Conservation (phyloP, 2,797 vertebrate genomes). For the Onychomys torridus region DNA sequence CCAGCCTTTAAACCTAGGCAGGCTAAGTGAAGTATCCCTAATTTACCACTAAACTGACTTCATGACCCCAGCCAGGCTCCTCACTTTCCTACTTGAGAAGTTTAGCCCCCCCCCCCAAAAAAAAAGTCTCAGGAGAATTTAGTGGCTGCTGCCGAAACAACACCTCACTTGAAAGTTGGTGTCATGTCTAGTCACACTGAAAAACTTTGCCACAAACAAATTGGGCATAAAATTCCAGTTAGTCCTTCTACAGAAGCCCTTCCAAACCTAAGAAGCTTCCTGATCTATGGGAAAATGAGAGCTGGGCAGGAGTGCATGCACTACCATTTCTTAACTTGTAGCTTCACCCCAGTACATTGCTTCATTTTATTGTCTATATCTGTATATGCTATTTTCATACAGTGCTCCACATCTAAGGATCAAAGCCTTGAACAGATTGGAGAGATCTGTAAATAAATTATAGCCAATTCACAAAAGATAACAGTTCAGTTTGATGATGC, state of each 20-base stretch:
- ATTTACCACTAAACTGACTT: background rate
- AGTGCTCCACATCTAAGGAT: background rate
- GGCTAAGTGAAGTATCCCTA: background rate
- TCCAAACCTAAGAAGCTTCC: background rate
- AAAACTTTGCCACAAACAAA: background rate
- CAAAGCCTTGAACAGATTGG: background rate
- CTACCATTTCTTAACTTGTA: background rate
- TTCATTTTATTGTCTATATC: background rate
- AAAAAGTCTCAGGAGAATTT: background rate
- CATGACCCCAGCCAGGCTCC: background rate
- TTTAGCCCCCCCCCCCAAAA: too few species aligned
- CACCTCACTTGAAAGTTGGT: background rate
- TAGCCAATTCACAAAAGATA: background rate
- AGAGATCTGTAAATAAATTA: slow-evolving; percentile 6
- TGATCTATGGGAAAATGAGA: background rate
- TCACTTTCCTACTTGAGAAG: background rate
- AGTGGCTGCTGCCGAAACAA: background rate
- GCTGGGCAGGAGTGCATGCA: background rate
- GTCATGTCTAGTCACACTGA: background rate
- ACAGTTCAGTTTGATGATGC: background rate
- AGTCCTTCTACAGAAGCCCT: background rate
- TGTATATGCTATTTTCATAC: background rate
- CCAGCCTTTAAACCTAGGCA: background rate
- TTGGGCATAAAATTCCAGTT: background rate
- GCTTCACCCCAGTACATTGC: background rate